Base-by-base conservation (phyloP, 2,888 invertebrate genomes). In the Pediacus dermestoides region DNA sequence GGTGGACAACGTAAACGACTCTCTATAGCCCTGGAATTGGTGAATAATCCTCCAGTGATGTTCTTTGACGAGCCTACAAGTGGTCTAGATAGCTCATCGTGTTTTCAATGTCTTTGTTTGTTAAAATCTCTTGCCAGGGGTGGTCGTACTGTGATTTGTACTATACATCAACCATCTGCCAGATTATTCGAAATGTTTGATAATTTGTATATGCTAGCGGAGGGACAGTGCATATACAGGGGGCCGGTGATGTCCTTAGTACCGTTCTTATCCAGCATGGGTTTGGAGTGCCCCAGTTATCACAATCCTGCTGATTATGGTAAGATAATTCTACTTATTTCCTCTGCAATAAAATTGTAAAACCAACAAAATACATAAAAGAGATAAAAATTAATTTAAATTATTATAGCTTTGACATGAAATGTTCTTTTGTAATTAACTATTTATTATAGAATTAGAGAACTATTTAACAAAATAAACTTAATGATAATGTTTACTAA, bases 221-320 rank as follows among this genome's bases (percentile, higher is more conserved):
- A 91, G 57, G 95, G 95, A 6, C 90, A 91, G 68, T 93, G 92
- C 68, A 85, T 95, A 60, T 96, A 94, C 66, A 83, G 88, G 61
- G 95, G 95, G 2, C 79, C 81, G 26, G 87, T 91, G 1, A 74
- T 74, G 35, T 86, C 85, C 2, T 72, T 96, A 48, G 87, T 96
- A 50, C 91, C 93, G 9, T 95, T 93, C 68, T 74, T 95, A 37
- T 81, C 86, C 2, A 80, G 82, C 0, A 81, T 92, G 77, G 85
- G 86, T 9, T 77, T 93, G 33, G 81, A 88, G 46, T 95, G 95
- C 70, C 95, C 95, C 0, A 83, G 90, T 57, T 95, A 94, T 63
- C 94, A 95, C 74, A 96, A 96, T 70, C 95, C 95, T 32, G 94
- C 95, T 35, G 95, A 95, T 77, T 96, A 91, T 67, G 85, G 89